These are phyloP conservation scores for Brevimyrus niger DNA, from an alignment of 2,113 vertebrate genomes.

Conservation along the genomic window DNA sequence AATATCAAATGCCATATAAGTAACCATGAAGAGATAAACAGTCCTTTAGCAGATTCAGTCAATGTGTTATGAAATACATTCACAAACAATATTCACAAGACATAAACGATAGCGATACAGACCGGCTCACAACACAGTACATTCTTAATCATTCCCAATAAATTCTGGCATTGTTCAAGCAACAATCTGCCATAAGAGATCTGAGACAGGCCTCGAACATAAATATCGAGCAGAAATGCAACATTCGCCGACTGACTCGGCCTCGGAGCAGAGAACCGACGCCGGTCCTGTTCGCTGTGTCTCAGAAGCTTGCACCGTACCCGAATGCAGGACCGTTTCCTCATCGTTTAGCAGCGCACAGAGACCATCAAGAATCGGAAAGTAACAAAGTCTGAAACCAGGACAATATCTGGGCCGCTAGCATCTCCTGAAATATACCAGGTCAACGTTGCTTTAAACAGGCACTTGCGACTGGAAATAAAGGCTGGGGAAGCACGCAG, in stretches of 20 bases:
- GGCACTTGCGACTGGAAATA: background rate
- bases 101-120: background rate
- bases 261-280: background rate
- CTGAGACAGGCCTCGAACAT: background rate
- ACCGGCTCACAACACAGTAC: background rate
- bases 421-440: background rate
- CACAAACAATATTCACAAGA: background rate
- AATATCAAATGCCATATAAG: background rate
- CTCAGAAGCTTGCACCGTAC: background rate
- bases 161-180: background rate
- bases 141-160: background rate
- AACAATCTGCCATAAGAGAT: background rate
- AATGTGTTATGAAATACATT: slow-evolving; percentile 3
- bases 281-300: background rate
- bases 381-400: background rate
- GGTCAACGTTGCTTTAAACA: slow-evolving; percentile 6
- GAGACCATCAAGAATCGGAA: background rate
- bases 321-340: background rate
- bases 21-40: background rate
- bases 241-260: background rate
- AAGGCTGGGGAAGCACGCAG: background rate
- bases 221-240: background rate
- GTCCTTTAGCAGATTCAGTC: background rate
- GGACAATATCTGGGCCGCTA: background rate
- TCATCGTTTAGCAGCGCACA: background rate